Evolutionary conservation across 2,797 vertebrate genomes (phyloP).

Genomic region (Periparus ater): DNA sequence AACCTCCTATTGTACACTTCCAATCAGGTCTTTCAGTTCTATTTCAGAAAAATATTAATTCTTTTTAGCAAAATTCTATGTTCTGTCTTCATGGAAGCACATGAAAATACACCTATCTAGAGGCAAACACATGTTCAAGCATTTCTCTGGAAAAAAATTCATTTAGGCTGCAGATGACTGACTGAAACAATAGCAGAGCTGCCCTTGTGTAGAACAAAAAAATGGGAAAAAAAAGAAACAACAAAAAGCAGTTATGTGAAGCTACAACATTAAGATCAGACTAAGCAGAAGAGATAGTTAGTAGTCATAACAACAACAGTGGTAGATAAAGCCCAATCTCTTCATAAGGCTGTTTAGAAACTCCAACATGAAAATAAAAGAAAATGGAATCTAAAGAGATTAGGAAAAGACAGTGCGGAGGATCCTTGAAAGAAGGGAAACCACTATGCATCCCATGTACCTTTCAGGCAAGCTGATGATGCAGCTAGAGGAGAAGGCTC

Average conservation of each 20-base stretch:
- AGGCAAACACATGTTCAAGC: not conserved
- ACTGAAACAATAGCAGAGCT: not conserved
- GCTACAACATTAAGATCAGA: not conserved
- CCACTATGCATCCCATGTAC: fast-evolving
- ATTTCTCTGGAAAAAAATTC: not conserved
- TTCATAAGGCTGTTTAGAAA: not conserved
- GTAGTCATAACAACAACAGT: not conserved
- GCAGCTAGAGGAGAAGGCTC: not conserved
- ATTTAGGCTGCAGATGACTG: not conserved
- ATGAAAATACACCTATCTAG: not conserved
- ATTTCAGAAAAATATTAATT: not conserved
- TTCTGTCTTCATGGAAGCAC: not conserved
- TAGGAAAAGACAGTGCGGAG: not conserved
- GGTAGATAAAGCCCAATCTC: not conserved
- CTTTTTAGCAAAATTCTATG: not conserved
- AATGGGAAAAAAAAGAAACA: not conserved
- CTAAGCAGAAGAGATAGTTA: not conserved
- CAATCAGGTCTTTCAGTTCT: not conserved
- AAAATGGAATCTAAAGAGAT: not conserved
- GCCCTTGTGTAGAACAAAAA: not conserved
- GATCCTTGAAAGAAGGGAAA: not conserved
- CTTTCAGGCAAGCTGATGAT: not conserved
- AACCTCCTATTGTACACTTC: not conserved
- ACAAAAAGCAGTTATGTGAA: not conserved
- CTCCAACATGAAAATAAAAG: not conserved